Evolutionary conservation across 2,888 invertebrate species (phyloP), one percentile per base, ranked within the genome.

Genomic region (Acronicta psi): DNA sequence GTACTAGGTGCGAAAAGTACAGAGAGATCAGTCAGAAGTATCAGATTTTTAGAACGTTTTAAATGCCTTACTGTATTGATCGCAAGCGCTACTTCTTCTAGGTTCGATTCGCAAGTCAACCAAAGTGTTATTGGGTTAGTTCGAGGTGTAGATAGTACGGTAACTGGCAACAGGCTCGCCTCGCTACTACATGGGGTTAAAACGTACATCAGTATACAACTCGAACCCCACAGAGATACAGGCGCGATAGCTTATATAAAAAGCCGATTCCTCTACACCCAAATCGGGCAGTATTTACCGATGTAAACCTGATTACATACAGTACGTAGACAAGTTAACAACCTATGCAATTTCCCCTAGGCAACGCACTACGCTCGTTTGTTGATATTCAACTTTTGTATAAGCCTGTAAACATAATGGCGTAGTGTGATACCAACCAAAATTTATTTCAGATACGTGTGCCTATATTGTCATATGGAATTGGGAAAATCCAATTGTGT

Each of bases 401-500:
- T 73, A 73, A 74, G 47, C 67, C 72, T 55, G 67, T 60, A 79
- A 79, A 80, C 77, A 77, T 79, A 76, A 80, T 70, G 59, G 65
- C 53, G 63, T 70, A 76, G 76, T 76, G 75, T 75, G 75, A 76
- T 73, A 78, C 71, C 73, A 60, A 71, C 76, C 77, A 78, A 81
- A 85, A 84, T 86, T 81, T 85, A 84, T 84, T 82, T 83, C 80
- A 79, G 75, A 78, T 80, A 80, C 81, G 83, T 80, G 80, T 71
- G 78, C 77, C 74, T 79, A 81, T 82, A 82, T 83, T 86, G 82
- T 83, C 82, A 82, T 82, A 84, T 81, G 80, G 77, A 86, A 87
- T 87, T 86, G 86, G 89, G 87, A 81, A 88, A 89, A 87, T 82
- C 87, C 88, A 88, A 88, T 88, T 85, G 86, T 83, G 82, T 83